These are phyloP conservation scores for Cephus cinctus DNA, from an alignment of 1,140 invertebrate genomes.

Conservation along the genomic window DNA sequence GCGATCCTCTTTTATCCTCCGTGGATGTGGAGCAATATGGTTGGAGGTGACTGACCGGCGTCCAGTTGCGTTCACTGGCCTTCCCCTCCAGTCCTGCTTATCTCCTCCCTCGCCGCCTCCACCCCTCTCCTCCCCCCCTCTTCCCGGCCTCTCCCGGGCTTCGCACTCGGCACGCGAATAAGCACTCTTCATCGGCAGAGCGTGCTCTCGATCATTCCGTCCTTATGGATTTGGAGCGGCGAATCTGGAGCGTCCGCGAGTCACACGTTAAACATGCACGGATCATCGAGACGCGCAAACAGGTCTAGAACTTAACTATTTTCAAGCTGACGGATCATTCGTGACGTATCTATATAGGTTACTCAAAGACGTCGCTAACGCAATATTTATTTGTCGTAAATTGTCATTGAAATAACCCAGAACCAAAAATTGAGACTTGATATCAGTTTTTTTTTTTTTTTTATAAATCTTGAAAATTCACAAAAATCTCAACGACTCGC, in stretches of 20 bases:
- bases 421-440: too few species aligned
- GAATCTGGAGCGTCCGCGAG: slow-evolving; percentile 33
- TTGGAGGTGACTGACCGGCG: slow-evolving; percentile 55
- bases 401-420: too few species aligned
- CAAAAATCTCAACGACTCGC: too few species aligned
- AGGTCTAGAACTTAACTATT: too few species aligned
- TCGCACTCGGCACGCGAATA: slow-evolving; percentile 29
- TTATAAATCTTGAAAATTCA: too few species aligned
- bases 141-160: slow-evolving; percentile 22
- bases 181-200: slow-evolving; percentile 23
- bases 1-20: slow-evolving; percentile 37
- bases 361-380: too few species aligned
- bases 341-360: too few species aligned
- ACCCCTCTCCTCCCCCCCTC: slow-evolving; percentile 9
- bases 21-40: slow-evolving; percentile 54
- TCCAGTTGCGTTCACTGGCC: slow-evolving; percentile 55
- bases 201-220: slow-evolving; percentile 34
- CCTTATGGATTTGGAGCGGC: slow-evolving; percentile 38
- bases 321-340: too few species aligned
- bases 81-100: slow-evolving; percentile 22
- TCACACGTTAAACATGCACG: too few species aligned
- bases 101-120: slow-evolving; percentile 1
- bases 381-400: too few species aligned
- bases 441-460: too few species aligned
- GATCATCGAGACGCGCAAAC: too few species aligned